phyloP scores from a whole-genome alignment of 1,140 invertebrate genomes.

The Hyphantria cunea region DNA sequence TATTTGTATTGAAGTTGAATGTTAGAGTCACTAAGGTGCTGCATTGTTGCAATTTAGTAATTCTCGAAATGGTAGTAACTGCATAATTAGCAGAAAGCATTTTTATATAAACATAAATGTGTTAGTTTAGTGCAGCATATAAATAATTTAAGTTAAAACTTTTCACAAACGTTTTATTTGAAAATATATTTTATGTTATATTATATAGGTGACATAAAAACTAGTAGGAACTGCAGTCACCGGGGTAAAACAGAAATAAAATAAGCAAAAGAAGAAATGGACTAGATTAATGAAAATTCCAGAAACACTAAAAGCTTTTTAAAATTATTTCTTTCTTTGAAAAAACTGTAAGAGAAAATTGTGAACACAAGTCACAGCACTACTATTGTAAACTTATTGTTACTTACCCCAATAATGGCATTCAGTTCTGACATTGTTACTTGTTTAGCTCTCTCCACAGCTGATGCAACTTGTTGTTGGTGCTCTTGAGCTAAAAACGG shows the following conservation, averaged over 20 bases:
- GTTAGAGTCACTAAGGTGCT: too few species aligned
- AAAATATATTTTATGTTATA: too few species aligned
- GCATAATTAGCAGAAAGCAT: too few species aligned
- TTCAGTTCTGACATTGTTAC: conserved; percentile 97
- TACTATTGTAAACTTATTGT: not conserved
- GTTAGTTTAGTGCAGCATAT: too few species aligned
- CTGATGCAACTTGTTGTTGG: conserved; percentile 95
- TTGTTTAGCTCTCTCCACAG: conserved; percentile 97
- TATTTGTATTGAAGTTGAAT: too few species aligned
- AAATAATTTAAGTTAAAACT: too few species aligned
- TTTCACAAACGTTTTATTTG: too few species aligned
- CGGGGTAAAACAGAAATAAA: conserved; percentile 16
- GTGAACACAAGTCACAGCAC: not conserved
- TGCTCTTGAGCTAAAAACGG: conserved; percentile 96
- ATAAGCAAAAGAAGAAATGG: conserved; percentile 29
- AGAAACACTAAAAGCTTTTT: conserved; percentile 25
- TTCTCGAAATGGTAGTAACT: too few species aligned
- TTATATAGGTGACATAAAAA: too few species aligned
- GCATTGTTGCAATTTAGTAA: too few species aligned
- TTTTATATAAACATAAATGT: too few species aligned
- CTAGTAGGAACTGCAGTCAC: not conserved
- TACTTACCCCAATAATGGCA: conserved; percentile 92
- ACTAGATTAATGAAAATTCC: conserved; percentile 19
- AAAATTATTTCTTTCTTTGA: conserved; percentile 16
- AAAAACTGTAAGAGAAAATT: conserved; percentile 19